Conservation (phyloP, 2,113 vertebrate genomes). For the Ochotona princeps region DNA sequence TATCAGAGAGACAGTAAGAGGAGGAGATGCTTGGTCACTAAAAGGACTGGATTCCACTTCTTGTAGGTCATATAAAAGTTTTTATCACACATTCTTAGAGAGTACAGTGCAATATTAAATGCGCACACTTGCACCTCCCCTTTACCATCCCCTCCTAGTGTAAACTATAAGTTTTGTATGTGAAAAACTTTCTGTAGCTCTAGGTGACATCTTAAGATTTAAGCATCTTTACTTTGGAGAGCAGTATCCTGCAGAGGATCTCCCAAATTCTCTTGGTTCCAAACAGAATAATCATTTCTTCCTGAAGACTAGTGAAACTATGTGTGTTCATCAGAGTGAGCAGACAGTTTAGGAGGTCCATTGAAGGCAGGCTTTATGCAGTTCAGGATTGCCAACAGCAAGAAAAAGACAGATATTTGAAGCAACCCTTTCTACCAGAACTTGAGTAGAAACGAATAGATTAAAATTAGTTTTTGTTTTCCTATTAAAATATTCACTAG, state of each 20-base stretch:
- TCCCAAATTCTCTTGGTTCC: background rate
- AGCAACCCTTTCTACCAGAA: background rate
- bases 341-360: background rate
- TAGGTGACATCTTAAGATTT: constrained; percentile 12
- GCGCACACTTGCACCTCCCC: too few species aligned
- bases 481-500: background rate
- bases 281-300: background rate
- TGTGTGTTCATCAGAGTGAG: background rate
- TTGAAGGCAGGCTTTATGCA: background rate
- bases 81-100: too few species aligned
- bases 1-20: background rate
- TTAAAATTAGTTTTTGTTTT: background rate
- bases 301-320: background rate
- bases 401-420: background rate
- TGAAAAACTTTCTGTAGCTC: background rate
- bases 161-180: background rate
- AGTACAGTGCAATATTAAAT: too few species aligned
- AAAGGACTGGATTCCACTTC: background rate
- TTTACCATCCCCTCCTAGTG: too few species aligned
- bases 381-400: background rate
- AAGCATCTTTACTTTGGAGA: background rate
- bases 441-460: background rate
- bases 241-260: background rate
- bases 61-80: too few species aligned
- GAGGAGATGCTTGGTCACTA: background rate